phyloP scores from a whole-genome alignment of 2,797 vertebrate genomes.

The Lithobates sylvaticus region DNA sequence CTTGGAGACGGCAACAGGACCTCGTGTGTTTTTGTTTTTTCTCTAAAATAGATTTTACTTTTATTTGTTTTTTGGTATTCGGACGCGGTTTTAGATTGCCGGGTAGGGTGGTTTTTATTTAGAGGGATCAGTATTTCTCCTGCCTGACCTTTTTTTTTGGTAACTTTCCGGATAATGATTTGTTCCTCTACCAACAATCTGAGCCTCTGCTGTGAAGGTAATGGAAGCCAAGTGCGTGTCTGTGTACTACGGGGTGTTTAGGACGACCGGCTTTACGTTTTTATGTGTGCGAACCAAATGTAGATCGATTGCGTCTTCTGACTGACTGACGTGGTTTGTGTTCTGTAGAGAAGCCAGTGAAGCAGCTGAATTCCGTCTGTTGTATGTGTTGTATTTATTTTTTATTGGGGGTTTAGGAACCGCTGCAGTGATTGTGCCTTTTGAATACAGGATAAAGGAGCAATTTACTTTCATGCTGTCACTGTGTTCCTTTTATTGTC shows the following conservation, averaged over 20 bases:
- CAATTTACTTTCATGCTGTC: too few species aligned
- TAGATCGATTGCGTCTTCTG: not conserved
- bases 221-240: not conserved
- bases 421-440: too few species aligned
- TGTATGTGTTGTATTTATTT: too few species aligned
- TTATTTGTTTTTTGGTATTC: not conserved
- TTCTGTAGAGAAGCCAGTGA: not conserved
- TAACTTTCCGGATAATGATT: constrained; percentile 21
- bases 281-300: not conserved
- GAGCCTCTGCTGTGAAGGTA: constrained; percentile 38
- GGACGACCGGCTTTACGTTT: not conserved
- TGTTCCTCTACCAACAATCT: not conserved
- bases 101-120: not conserved
- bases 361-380: not conserved
- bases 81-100: not conserved
- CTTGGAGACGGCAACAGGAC: constrained; percentile 1
- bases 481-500: too few species aligned
- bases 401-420: too few species aligned
- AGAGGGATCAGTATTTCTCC: not conserved
- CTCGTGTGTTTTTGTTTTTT: not conserved
- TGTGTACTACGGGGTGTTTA: not conserved
- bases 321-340: not conserved
- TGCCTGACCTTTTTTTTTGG: not conserved
- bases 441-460: too few species aligned
- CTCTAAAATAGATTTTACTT: not conserved